A percentile compares a stretch with the other conserved stretches of the same genome.
Conservation (phyloP, 2,888 invertebrate genomes). For the Mycalesis mineus region DNA sequence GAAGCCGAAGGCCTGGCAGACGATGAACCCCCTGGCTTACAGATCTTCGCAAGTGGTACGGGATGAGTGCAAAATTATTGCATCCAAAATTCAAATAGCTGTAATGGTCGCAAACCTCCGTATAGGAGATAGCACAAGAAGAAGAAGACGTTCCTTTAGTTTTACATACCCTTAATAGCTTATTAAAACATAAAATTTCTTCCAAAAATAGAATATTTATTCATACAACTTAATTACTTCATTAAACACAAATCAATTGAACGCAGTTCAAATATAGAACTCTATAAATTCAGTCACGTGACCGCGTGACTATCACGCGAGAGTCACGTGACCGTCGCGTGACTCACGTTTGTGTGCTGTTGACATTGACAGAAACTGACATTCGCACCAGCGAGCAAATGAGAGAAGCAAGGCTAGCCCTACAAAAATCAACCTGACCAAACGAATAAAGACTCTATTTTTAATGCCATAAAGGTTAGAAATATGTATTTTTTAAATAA, state of each 20-base stretch:
- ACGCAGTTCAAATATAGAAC: neutral
- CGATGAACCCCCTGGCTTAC: no score
- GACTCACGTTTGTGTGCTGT: slow-evolving; percentile 23
- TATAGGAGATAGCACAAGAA: no score
- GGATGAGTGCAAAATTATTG: no score
- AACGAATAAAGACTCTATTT: slow-evolving; percentile 14
- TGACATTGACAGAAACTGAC: slow-evolving; percentile 32
- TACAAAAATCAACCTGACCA: slow-evolving; percentile 1
- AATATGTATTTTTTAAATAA: slow-evolving; percentile 8
- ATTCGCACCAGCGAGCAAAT: slow-evolving; percentile 20
- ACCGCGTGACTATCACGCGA: slow-evolving; percentile 30
- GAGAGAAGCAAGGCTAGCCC: slow-evolving; percentile 5
- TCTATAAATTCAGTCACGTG: slow-evolving; percentile 1
- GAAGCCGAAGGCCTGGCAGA: no score
- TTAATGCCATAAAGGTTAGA: neutral
- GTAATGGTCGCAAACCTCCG: no score
- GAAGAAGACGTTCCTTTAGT: no score
- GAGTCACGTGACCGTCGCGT: slow-evolving; percentile 28
- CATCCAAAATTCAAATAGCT: no score
- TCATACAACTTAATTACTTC: neutral
- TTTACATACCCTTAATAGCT: no score
- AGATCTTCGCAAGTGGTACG: no score
- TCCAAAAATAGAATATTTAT: no score
- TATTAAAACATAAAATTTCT: no score
- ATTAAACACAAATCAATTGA: neutral